A percentile compares a stretch with the other conserved stretches of the same genome.
These are phyloP conservation scores for Cottoperca gobio DNA, from an alignment of 2,797 vertebrate genomes.

Conservation along the genomic window DNA sequence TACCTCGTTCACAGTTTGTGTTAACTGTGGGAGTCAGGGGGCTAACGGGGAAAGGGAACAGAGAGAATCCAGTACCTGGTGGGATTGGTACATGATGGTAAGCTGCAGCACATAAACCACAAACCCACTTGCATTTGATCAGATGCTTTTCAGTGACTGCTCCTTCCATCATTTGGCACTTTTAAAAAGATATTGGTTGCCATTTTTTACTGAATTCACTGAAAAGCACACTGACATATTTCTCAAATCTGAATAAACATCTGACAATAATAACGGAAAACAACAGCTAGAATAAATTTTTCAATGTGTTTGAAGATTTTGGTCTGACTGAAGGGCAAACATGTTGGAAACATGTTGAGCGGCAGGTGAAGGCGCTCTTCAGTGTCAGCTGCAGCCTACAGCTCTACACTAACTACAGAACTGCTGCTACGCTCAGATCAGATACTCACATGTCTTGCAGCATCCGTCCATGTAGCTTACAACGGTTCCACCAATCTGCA, in stretches of 20 bases:
- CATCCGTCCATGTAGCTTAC: constrained; percentile 96
- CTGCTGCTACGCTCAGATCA: constrained; percentile 40
- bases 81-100: constrained; percentile 86
- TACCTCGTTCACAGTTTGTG: constrained; percentile 95
- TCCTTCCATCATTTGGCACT: background rate
- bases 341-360: constrained; percentile 71
- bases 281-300: constrained; percentile 42
- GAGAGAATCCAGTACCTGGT: constrained; percentile 84
- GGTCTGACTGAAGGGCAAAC: constrained; percentile 72
- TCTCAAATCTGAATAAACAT: constrained; percentile 57
- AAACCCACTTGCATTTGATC: constrained; percentile 66
- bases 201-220: constrained; percentile 45
- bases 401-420: constrained; percentile 68
- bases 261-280: constrained; percentile 47
- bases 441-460: constrained; percentile 96
- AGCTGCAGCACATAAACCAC: constrained; percentile 82
- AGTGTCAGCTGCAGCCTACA: constrained; percentile 71
- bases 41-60: constrained; percentile 93
- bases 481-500: constrained; percentile 91
- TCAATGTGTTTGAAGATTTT: constrained; percentile 34
- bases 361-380: constrained; percentile 64
- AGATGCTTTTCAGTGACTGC: constrained; percentile 75
- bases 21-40: constrained; percentile 91
- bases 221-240: constrained; percentile 67
- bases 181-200: background rate